Percentiles rank a stretch among this genome's conserved stretches.
Conservation (phyloP, 1,140 invertebrate genomes). For the Drosophila serrata region DNA sequence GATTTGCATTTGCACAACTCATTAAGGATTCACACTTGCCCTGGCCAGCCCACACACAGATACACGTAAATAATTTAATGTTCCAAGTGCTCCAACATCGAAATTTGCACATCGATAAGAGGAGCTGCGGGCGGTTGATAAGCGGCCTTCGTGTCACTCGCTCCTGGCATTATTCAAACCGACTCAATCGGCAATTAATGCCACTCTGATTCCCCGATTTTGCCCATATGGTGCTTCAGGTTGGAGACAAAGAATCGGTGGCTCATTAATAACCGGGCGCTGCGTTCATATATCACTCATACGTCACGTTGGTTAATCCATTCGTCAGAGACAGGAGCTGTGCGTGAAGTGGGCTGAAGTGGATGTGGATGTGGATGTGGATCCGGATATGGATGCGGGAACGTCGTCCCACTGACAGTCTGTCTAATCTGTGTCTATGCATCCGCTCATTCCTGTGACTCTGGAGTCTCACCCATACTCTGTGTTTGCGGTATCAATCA, state of each 20-base stretch:
- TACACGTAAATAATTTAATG: constrained; percentile 54
- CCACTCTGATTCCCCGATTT: constrained; percentile 47
- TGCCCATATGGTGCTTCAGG: constrained; percentile 3
- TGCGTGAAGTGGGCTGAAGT: constrained; percentile 15
- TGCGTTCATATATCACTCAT: constrained; percentile 75
- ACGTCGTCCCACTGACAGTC: constrained; percentile 44
- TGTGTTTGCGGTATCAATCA: constrained; percentile 70
- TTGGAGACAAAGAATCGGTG: constrained; percentile 38
- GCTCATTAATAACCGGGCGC: constrained; percentile 72
- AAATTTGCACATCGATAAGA: constrained; percentile 39
- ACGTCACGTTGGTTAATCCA: constrained; percentile 78
- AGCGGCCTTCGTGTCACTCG: constrained; percentile 14
- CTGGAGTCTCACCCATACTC: neutral
- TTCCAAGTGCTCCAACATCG: constrained; percentile 42
- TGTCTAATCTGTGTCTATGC: constrained; percentile 60
- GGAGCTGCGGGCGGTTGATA: constrained; percentile 42
- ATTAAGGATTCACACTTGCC: constrained; percentile 55
- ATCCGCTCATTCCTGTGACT: neutral
- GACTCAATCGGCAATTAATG: constrained; percentile 76
- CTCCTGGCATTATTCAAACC: constrained; percentile 26
- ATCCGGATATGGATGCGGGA: neutral
- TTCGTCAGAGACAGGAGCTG: constrained; percentile 49
- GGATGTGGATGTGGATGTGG: neutral
- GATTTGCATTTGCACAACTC: constrained; percentile 57
- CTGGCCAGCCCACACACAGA: neutral